Evolutionary conservation across 2,888 invertebrate species (phyloP), one percentile per base, ranked within the genome.

Genomic region (Torymus auratus): DNA sequence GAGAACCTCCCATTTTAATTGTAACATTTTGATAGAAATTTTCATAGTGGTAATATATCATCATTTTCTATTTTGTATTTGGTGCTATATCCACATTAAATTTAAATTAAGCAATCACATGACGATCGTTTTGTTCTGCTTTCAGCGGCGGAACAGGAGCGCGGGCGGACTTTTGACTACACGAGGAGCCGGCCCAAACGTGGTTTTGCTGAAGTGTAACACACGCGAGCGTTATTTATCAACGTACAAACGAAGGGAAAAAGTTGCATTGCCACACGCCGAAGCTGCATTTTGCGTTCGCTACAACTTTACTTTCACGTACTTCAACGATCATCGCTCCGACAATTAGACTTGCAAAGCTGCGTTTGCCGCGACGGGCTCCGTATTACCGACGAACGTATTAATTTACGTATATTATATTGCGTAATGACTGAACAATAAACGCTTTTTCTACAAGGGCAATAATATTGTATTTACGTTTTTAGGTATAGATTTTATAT

Each of bases 131-230:
- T 41, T 41, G 5, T 7, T 41, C 7, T 7, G 0, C 41, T 41
- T 41, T 41, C 85, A 91, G 91, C 62, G 79, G 73, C 4, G 67
- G 76, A 5, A 28, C 85, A 53, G 86, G 87, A n/a, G 82, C 88
- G 55, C 86, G 90, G 62, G 90, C 92, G 5, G 92, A 92, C 87
- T 92, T 93, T 91, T 93, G 93, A 93, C 93, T 91, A 87, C 88
- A 91, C 86, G 91, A 91, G 87, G 91, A 91, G 88, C 90, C 92
- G 84, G 91, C 91, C 83, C 91, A 91, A 86, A 92, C 92, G 82
- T 92, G 92, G 92, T 93, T 92, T 88, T 93, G 93, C 88, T 93
- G 85, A 91, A 83, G 85, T 41, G 7, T 41, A 41, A 41, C 7
- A 7, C 7, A 41, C 41, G 7, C 41, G 41, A 41, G 41, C 41